Evolutionary conservation across 2,797 vertebrate species (phyloP).

Genomic region (Phoxinus dragarum): DNA sequence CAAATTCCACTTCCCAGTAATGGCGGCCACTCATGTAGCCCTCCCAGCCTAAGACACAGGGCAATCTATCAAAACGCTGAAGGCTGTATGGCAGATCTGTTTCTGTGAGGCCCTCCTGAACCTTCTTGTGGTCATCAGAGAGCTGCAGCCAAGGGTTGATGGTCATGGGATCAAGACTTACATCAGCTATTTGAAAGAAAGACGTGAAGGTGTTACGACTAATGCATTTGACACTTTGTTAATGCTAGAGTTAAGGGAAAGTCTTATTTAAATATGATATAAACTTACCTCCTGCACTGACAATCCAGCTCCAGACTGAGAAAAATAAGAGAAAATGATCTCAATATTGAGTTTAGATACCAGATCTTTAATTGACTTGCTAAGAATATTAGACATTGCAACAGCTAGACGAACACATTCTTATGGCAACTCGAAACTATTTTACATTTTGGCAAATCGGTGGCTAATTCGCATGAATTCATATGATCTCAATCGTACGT

Average conservation of each 20-base stretch:
- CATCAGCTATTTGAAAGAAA: conserved; percentile 54
- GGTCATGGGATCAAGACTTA: conserved; percentile 66
- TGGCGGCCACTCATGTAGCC: conserved; percentile 63
- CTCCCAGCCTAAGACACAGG: conserved; percentile 65
- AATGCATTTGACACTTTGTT: neutral
- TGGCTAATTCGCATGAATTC: neutral
- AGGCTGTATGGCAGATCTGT: conserved; percentile 41
- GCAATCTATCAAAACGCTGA: conserved; percentile 66
- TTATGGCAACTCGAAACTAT: neutral
- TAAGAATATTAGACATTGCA: neutral
- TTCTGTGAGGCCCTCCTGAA: conserved; percentile 57
- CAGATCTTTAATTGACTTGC: neutral
- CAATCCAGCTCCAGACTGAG: conserved; percentile 69
- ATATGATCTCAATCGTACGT: neutral
- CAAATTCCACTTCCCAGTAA: conserved; percentile 68
- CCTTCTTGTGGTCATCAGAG: conserved; percentile 65
- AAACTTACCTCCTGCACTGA: conserved; percentile 62
- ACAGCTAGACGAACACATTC: neutral
- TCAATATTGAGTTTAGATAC: conserved; percentile 3
- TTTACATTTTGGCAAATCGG: neutral
- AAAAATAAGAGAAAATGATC: neutral
- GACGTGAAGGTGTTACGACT: neutral
- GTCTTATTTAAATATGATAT: neutral
- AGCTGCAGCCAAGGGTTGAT: conserved; percentile 66
- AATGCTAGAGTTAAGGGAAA: neutral